phyloP scores from a whole-genome alignment of 2,797 vertebrate species.

The Poecilia velifera region DNA sequence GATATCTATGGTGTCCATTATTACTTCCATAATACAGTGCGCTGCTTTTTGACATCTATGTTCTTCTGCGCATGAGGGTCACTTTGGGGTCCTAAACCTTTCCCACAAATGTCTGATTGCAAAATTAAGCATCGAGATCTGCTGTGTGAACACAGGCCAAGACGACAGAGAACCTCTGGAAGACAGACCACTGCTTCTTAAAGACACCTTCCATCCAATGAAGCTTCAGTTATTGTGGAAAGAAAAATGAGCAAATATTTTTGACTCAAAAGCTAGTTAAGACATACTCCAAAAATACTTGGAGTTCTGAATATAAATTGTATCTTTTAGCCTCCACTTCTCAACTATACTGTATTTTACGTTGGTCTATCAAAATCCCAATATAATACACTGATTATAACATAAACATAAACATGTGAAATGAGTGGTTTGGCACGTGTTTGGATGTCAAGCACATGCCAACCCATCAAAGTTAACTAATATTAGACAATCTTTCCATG shows the following conservation, averaged over 20 bases:
- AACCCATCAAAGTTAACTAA: background rate
- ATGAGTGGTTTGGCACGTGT: background rate
- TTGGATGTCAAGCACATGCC: background rate
- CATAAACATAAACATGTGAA: background rate
- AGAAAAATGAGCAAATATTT: background rate
- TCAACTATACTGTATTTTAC: background rate
- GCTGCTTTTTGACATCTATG: too few relatives aligned
- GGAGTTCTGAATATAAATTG: background rate
- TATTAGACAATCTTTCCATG: background rate
- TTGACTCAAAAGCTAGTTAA: background rate
- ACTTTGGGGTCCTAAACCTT: too few relatives aligned
- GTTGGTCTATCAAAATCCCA: background rate
- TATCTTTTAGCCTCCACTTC: background rate
- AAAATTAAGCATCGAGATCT: too few relatives aligned
- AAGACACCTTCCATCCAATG: background rate
- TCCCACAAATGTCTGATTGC: too few relatives aligned
- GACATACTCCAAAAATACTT: background rate
- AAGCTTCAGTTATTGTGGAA: background rate
- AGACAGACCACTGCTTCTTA: background rate
- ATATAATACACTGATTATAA: background rate
- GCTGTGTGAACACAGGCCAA: too few relatives aligned
- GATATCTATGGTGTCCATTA: too few relatives aligned
- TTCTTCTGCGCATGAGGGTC: too few relatives aligned
- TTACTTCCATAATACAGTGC: too few relatives aligned
- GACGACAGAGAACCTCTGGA: background rate